Conservation (phyloP, 2,113 vertebrate species). For the Eleginops maclovinus region DNA sequence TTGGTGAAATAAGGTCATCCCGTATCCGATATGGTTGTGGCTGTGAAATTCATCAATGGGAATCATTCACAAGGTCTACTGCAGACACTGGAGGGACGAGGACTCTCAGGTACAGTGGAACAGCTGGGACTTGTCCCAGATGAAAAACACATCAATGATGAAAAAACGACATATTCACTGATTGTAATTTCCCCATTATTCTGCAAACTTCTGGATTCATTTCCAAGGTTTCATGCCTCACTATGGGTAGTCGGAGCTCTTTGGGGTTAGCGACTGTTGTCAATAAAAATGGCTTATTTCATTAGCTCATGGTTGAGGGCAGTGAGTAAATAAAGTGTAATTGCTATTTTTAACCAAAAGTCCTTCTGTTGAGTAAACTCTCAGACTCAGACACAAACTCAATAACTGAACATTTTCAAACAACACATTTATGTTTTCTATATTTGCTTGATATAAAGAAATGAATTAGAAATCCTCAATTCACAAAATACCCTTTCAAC, state of each 20-base stretch:
- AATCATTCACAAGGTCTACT: constrained; percentile 54
- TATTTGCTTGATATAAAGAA: no score
- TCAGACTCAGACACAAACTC: not conserved
- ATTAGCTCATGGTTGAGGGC: not conserved
- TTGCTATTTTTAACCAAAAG: not conserved
- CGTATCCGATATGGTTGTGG: constrained; percentile 33
- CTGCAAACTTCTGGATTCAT: not conserved
- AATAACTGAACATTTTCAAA: no score
- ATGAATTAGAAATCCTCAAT: no score
- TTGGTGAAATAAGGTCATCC: constrained; percentile 39
- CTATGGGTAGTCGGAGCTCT: no score
- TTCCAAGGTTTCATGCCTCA: not conserved
- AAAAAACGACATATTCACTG: not conserved
- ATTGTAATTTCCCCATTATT: not conserved
- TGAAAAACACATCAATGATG: not conserved
- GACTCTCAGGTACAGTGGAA: not conserved
- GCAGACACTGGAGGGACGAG: not conserved
- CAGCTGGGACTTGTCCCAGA: not conserved
- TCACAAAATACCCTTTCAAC: no score
- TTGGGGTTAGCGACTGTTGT: not conserved
- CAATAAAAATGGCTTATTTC: not conserved
- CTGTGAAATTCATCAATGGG: constrained; percentile 39
- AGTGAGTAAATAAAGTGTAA: not conserved
- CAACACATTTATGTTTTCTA: not conserved
- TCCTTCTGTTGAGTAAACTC: no score